These are phyloP conservation scores for Lepilemur septentrionalis DNA, from an alignment of 2,797 vertebrate species.

Conservation along the genomic window DNA sequence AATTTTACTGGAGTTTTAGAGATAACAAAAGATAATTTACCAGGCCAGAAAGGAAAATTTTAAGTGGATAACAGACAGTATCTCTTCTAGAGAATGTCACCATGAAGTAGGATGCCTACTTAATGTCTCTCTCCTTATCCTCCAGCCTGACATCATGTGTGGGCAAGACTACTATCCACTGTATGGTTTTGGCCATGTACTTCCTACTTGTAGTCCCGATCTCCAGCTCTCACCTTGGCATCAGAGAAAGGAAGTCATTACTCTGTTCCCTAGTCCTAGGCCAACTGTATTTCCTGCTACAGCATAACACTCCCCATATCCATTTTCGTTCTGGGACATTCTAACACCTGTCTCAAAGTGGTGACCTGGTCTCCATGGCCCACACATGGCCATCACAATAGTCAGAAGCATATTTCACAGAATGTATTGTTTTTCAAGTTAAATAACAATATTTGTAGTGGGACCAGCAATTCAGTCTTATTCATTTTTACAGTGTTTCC, in stretches of 20 bases:
- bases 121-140: neutral
- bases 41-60: neutral
- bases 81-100: neutral
- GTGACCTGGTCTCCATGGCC: neutral
- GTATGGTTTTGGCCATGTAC: neutral
- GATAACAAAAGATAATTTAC: slow-evolving; percentile 9
- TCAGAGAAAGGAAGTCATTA: neutral
- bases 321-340: neutral
- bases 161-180: neutral
- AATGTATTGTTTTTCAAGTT: neutral
- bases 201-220: neutral
- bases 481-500: neutral
- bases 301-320: neutral
- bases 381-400: neutral
- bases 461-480: neutral
- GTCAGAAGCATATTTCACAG: slow-evolving; percentile 6
- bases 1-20: neutral
- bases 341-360: neutral
- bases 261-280: neutral
- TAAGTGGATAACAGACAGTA: slow-evolving; percentile 11
- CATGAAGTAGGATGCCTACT: neutral
- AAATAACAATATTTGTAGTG: neutral
- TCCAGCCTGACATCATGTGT: neutral
- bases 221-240: neutral
- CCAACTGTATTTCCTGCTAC: neutral